Evolutionary conservation across 2,888 invertebrate species (phyloP), one percentile per base, ranked within the genome.

Genomic region (Punctoribates punctum): DNA sequence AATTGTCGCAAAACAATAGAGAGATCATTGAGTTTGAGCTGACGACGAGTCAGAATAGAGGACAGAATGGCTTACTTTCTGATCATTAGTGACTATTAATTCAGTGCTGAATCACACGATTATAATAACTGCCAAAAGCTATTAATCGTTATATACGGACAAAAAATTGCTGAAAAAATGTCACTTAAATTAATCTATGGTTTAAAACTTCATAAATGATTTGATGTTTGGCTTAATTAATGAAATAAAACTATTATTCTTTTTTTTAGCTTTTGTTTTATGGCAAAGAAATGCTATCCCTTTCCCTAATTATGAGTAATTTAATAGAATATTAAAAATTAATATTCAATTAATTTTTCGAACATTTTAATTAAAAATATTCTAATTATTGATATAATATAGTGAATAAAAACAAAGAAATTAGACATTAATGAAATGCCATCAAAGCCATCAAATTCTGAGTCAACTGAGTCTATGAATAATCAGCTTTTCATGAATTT

Each of bases 1-100:
- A 60, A 62, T 23, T 27, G 15, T 67, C 67, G 34, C 34, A 67
- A 67, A 38, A 67, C 67, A 67, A 67, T 34, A 38, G 67, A 27
- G 67, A 4, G 67, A 60, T 60, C 60, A 34, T 34, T 38, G 11
- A 67, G 34, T 38, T 67, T 38, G 25, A 13, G 34, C 34, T 34
- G 34, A 34, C 29, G 60, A 60, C 13, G 29, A 60, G n/a, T 54
- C 20, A 20, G 54, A 15, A 62, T 29, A 8, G 27, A 15, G 23
- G 2, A 29, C 9, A 5, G 13, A 27, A 62, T 13, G 62, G 9
- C 27, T 62, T n/a, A 62, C 62, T 62, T 25, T 29, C 27, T 62
- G 38, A 38, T 67, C 67, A 67, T 67, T 67, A 67, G 67, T 38
- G 38, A 38, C 67, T 29, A 67, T 67, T 67, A 67, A 38, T 67